These are phyloP conservation scores for Chelon auratus DNA, from an alignment of 2,797 vertebrate genomes.

Conservation along the genomic window DNA sequence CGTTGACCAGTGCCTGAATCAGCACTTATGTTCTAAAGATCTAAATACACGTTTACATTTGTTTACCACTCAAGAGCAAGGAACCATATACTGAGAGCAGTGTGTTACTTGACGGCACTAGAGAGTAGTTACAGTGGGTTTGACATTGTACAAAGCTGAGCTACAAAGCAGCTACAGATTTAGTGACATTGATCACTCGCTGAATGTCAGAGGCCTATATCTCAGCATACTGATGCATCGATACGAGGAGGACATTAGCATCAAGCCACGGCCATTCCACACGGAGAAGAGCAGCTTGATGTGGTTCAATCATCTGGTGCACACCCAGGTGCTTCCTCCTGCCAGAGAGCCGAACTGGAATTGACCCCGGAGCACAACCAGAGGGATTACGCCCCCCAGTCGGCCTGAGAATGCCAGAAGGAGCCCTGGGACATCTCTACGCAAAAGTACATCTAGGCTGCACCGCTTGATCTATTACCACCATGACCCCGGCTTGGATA, in stretches of 20 bases:
- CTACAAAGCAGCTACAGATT: not conserved
- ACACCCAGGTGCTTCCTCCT: slow-evolving; percentile 21
- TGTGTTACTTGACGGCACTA: too few relatives aligned
- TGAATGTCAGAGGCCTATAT: not conserved
- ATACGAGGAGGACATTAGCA: slow-evolving; percentile 1
- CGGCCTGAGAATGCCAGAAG: slow-evolving; percentile 26
- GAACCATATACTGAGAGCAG: too few relatives aligned
- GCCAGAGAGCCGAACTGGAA: slow-evolving; percentile 24
- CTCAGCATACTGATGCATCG: not conserved
- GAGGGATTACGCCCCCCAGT: slow-evolving; percentile 44
- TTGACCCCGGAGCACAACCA: slow-evolving; percentile 31
- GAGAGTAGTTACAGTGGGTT: not conserved
- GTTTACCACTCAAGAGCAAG: too few relatives aligned
- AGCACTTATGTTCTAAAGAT: too few relatives aligned
- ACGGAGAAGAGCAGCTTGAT: not conserved
- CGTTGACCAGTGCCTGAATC: too few relatives aligned
- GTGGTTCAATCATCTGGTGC: slow-evolving; percentile 1
- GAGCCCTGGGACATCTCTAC: slow-evolving; percentile 16
- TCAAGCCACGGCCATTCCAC: slow-evolving; percentile 6
- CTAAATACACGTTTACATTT: too few relatives aligned
- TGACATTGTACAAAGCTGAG: not conserved
- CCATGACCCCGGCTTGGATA: slow-evolving; percentile 18
- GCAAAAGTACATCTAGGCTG: slow-evolving; percentile 13
- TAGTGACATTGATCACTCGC: not conserved
- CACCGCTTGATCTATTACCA: slow-evolving; percentile 20